Evolutionary conservation across 2,113 vertebrate species (phyloP).

Genomic region (Cephalopterus ornatus): DNA sequence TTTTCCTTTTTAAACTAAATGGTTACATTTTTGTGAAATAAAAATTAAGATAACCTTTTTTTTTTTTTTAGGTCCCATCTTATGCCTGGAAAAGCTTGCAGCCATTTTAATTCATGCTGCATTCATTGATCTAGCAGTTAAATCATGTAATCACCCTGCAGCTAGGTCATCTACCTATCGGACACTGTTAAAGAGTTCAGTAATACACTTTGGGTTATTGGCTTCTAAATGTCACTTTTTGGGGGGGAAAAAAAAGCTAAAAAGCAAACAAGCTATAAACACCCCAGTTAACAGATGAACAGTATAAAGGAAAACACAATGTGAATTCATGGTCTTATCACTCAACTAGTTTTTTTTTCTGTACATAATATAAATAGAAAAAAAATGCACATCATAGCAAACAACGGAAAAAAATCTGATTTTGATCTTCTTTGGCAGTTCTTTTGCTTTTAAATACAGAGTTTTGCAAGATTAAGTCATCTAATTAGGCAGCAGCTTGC

Average conservation of each 20-base stretch:
- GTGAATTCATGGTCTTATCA: not conserved
- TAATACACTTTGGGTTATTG: not conserved
- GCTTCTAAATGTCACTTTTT: not conserved
- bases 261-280: not conserved
- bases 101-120: slow-evolving; percentile 56
- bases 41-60: not conserved
- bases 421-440: slow-evolving; percentile 2
- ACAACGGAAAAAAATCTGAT: not conserved
- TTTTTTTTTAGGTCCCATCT: not conserved
- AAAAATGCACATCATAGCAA: not conserved
- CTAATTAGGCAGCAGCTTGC: slow-evolving; percentile 34
- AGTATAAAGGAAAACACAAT: not conserved
- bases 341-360: not conserved
- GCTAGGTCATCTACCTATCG: not conserved
- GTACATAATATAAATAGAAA: not conserved
- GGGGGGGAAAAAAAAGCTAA: not conserved
- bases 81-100: slow-evolving; percentile 7
- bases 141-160: slow-evolving; percentile 40
- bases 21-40: not conserved
- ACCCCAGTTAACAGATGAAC: not conserved
- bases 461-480: slow-evolving; percentile 40
- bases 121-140: slow-evolving; percentile 40
- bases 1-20: not conserved
- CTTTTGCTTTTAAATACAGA: slow-evolving; percentile 2
- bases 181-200: not conserved